These are phyloP conservation scores for Erebia epiphron DNA, from an alignment of 2,888 invertebrate genomes.

Conservation along the genomic window DNA sequence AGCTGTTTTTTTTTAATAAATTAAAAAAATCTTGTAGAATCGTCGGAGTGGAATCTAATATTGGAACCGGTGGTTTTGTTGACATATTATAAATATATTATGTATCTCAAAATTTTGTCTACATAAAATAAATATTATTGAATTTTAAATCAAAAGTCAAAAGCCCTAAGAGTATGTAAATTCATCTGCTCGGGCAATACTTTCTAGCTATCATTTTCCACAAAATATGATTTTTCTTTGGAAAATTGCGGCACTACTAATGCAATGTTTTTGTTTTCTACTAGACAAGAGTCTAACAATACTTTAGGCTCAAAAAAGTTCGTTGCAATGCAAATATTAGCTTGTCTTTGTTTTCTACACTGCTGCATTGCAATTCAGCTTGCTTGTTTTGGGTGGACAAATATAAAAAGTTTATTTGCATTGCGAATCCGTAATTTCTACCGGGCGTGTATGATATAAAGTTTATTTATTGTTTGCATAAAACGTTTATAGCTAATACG, in stretches of 20 bases:
- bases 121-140: too few relatives aligned
- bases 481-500: neutral
- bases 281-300: conserved; percentile 1
- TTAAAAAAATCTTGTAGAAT: too few relatives aligned
- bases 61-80: too few relatives aligned
- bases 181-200: neutral
- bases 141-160: neutral
- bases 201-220: neutral
- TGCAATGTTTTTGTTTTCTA: neutral
- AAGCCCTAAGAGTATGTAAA: neutral
- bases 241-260: conserved; percentile 5
- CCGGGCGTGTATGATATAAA: neutral
- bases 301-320: conserved; percentile 9
- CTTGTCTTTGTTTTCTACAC: conserved; percentile 11
- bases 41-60: too few relatives aligned
- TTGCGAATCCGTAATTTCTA: neutral
- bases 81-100: too few relatives aligned
- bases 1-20: too few relatives aligned
- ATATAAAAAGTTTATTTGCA: conserved; percentile 1
- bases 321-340: conserved; percentile 11
- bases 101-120: too few relatives aligned
- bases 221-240: neutral
- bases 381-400: neutral
- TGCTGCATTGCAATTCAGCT: conserved; percentile 10
- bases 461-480: neutral